phyloP scores from a whole-genome alignment of 2,113 vertebrate genomes.

The Anguilla japonica region DNA sequence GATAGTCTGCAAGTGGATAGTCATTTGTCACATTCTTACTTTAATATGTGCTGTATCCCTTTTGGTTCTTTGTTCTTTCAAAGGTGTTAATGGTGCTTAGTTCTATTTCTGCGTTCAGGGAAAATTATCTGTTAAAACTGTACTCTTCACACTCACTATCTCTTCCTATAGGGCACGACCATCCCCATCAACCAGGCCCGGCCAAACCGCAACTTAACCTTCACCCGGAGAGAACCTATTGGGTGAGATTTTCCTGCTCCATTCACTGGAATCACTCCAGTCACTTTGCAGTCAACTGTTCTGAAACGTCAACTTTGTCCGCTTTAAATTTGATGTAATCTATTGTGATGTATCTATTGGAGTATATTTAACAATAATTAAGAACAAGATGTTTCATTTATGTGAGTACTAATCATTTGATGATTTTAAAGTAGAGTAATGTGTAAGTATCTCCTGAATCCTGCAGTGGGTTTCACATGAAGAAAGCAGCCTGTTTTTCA shows the following conservation, averaged over 20 bases:
- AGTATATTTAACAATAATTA: not conserved
- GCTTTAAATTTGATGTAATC: not conserved
- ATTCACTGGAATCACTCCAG: not conserved
- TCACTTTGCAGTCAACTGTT: no score
- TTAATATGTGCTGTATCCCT: no score
- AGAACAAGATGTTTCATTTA: not conserved
- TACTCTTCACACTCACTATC: not conserved
- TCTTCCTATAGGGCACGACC: slow-evolving; percentile 67
- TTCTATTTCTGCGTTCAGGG: no score
- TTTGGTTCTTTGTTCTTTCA: no score
- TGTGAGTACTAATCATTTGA: not conserved
- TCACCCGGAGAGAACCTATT: slow-evolving; percentile 76
- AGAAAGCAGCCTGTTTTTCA: not conserved
- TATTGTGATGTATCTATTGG: not conserved
- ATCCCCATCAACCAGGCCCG: slow-evolving; percentile 81
- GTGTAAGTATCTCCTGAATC: not conserved
- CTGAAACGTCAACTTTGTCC: not conserved
- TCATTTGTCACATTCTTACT: no score
- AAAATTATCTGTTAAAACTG: no score
- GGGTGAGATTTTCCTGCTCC: slow-evolving; percentile 60
- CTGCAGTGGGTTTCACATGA: not conserved
- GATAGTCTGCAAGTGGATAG: no score
- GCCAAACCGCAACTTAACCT: slow-evolving; percentile 78
- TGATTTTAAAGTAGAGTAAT: not conserved
- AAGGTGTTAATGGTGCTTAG: no score